These are phyloP conservation scores for Apocheima hispidaria DNA, from an alignment of 2,888 invertebrate species.

Conservation along the genomic window DNA sequence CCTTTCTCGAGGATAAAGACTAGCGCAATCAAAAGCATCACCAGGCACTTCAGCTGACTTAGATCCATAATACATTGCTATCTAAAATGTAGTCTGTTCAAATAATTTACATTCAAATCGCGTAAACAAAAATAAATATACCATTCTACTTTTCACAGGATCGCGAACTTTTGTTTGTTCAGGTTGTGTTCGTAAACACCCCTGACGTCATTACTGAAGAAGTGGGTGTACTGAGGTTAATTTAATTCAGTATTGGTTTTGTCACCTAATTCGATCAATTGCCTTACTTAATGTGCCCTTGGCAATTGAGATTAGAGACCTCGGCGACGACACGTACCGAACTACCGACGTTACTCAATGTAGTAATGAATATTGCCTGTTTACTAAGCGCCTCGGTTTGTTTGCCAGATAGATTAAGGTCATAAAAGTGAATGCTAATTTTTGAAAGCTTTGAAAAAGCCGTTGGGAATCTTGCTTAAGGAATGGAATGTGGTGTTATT, in stretches of 20 bases:
- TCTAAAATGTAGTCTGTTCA: not conserved
- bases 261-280: constrained; percentile 48
- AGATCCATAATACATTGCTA: not conserved
- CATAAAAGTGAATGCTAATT: constrained; percentile 15
- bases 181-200: constrained; percentile 26
- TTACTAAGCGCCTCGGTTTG: constrained; percentile 14
- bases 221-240: constrained; percentile 46
- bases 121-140: constrained; percentile 5
- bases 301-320: constrained; percentile 35
- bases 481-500: not conserved
- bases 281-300: constrained; percentile 37
- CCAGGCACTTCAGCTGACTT: not conserved
- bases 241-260: constrained; percentile 46
- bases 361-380: constrained; percentile 18
- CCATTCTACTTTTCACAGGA: constrained; percentile 3
- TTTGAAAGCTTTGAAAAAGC: constrained; percentile 3
- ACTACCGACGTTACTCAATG: constrained; percentile 23
- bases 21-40: too few relatives aligned
- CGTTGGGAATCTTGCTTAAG: not conserved
- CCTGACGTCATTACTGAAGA: constrained; percentile 35
- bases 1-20: too few relatives aligned
- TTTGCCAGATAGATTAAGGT: constrained; percentile 8
- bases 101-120: constrained; percentile 9
- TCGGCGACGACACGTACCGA: constrained; percentile 24
- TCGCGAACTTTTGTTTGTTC: constrained; percentile 3